These are phyloP conservation scores for Paramormyrops kingsleyae DNA, from an alignment of 2,113 vertebrate genomes.

Conservation along the genomic window DNA sequence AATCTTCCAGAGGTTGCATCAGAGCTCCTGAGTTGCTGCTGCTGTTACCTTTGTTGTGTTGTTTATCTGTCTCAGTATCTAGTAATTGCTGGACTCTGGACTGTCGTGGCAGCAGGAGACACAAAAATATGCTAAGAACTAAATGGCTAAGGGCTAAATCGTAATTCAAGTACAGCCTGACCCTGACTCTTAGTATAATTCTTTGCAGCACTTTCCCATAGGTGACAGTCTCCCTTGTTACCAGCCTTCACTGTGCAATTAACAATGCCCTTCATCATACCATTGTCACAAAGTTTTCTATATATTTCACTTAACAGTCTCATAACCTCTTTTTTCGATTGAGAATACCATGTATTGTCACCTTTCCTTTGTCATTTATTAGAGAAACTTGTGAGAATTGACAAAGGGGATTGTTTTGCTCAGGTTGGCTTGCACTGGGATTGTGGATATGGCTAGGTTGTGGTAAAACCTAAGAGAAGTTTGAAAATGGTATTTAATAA, in stretches of 20 bases:
- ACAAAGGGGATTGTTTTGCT: background rate
- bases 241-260: conserved; percentile 1
- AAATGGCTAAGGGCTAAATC: conserved; percentile 29
- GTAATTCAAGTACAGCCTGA: conserved; percentile 14
- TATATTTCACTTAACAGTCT: background rate
- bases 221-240: background rate
- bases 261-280: background rate
- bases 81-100: conserved; percentile 2
- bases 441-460: background rate
- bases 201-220: background rate
- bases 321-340: conserved; percentile 4
- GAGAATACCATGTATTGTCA: background rate
- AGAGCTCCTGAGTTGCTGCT: conserved; percentile 17
- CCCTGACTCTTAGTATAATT: background rate
- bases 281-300: background rate
- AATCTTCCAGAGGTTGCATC: conserved; percentile 40
- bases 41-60: background rate
- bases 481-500: background rate
- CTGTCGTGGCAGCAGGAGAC: conserved; percentile 12
- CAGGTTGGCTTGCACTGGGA: background rate
- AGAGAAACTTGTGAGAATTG: background rate
- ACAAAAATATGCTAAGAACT: background rate
- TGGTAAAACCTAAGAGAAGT: background rate
- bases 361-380: background rate
- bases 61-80: background rate